Conservation (phyloP, 2,797 vertebrate genomes). For the Sylvia borin region DNA sequence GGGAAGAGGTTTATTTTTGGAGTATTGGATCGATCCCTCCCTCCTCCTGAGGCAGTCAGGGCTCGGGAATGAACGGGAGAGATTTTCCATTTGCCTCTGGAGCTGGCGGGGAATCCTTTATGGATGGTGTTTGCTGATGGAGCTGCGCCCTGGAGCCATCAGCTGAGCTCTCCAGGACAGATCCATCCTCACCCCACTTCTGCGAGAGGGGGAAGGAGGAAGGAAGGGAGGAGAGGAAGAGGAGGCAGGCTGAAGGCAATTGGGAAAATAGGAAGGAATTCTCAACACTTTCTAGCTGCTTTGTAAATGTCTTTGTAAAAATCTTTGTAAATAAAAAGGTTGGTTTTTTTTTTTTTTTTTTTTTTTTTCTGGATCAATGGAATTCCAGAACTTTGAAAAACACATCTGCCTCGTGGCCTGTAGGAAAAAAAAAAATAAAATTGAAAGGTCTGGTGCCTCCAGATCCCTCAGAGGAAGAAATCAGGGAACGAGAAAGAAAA, state of each 20-base stretch:
- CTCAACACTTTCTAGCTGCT: background rate
- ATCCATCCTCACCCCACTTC: background rate
- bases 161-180: background rate
- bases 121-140: background rate
- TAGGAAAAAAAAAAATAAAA: background rate
- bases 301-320: background rate
- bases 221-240: background rate
- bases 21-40: slow-evolving; percentile 12
- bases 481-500: background rate
- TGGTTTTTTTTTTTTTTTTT: too few relatives aligned
- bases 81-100: background rate
- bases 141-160: background rate
- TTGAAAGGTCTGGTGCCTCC: background rate
- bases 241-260: rapidly evolving
- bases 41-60: background rate
- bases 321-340: background rate
- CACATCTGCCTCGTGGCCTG: background rate
- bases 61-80: background rate
- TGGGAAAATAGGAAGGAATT: background rate
- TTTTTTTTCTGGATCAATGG: rapidly evolving
- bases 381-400: background rate
- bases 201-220: background rate
- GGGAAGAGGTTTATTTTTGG: background rate
- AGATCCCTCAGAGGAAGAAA: background rate
- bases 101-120: background rate